Evolutionary conservation across 1,140 invertebrate genomes (phyloP).

Genomic region (Paramacrobiotus metropolitanus): DNA sequence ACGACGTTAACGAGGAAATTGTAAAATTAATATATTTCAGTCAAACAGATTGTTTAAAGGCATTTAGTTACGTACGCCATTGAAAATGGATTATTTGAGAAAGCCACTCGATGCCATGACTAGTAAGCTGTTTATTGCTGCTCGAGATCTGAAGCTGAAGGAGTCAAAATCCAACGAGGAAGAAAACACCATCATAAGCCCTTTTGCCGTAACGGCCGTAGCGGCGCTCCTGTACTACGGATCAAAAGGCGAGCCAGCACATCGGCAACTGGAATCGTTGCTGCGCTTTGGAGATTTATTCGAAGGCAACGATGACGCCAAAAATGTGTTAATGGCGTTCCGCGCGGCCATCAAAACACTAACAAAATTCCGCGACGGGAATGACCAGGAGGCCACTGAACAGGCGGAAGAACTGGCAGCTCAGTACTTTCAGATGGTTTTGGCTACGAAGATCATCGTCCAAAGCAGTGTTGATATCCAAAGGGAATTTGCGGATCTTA

Average conservation of each 20-base stretch:
- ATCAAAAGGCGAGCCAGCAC: not conserved
- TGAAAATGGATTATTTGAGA: not conserved
- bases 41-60: too few species aligned
- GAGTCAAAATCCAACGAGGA: too few species aligned
- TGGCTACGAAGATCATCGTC: not conserved
- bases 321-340: not conserved
- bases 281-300: not conserved
- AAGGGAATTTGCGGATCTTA: not conserved
- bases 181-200: not conserved
- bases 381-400: not conserved
- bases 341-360: not conserved
- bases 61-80: too few species aligned
- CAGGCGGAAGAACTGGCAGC: not conserved
- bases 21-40: too few species aligned
- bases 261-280: not conserved
- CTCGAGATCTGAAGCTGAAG: not conserved
- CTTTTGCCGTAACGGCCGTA: not conserved
- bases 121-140: not conserved
- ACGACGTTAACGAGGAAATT: too few species aligned
- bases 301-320: not conserved
- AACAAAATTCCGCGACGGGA: too few species aligned
- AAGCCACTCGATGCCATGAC: not conserved
- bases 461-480: not conserved
- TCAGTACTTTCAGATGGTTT: not conserved
- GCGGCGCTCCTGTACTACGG: not conserved